Conservation (phyloP, 64 coral and sea anemone species). For the Hydrozoanthus tunicans region DNA sequence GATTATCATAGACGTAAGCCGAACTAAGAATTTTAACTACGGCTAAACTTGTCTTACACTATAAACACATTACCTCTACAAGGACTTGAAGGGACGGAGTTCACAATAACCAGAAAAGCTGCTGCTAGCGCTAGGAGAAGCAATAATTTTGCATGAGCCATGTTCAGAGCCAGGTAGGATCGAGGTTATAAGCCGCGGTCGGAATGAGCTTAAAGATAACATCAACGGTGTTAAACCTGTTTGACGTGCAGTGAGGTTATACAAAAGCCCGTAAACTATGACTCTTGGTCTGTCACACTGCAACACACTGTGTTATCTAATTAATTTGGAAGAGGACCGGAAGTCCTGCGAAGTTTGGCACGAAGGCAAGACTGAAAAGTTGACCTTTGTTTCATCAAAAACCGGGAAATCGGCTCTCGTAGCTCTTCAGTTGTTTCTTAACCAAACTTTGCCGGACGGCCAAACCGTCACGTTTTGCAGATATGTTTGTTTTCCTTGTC, state of each 20-base stretch:
- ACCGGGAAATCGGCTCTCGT: background rate
- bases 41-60: too few relatives aligned
- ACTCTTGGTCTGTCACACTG: background rate
- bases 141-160: background rate
- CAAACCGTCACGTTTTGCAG: background rate
- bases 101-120: background rate
- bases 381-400: background rate
- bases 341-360: background rate
- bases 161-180: background rate
- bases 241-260: too few relatives aligned
- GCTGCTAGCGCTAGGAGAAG: background rate
- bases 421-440: too few relatives aligned
- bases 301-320: background rate
- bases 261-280: background rate
- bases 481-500: background rate
- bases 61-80: slow-evolving; percentile 5
- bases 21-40: background rate
- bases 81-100: background rate
- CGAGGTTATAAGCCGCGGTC: background rate
- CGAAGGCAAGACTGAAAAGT: background rate
- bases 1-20: background rate
- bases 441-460: too few relatives aligned
- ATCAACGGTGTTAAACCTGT: background rate
- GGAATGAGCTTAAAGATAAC: background rate
- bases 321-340: background rate